Conservation (phyloP, 2,113 vertebrate species). For the Xyliphius kryptos region DNA sequence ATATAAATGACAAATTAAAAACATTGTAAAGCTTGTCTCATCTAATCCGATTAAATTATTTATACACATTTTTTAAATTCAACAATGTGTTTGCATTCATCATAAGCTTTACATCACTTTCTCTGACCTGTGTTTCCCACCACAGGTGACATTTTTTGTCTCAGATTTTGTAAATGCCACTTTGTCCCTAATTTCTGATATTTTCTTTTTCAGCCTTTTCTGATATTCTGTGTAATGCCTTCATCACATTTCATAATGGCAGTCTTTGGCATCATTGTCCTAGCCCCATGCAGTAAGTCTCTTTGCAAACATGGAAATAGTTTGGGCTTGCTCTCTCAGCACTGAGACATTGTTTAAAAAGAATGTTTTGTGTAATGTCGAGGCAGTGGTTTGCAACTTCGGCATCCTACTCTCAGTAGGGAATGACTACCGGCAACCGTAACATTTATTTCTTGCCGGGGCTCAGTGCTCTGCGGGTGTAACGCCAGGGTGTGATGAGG, state of each 20-base stretch:
- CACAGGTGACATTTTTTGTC: slow-evolving; percentile 52
- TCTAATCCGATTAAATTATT: no score
- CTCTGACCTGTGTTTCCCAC: slow-evolving; percentile 1
- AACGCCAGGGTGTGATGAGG: no score
- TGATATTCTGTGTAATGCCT: slow-evolving; percentile 46
- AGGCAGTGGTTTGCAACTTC: no score
- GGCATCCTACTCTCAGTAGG: no score
- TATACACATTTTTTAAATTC: no score
- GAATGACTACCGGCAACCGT: no score
- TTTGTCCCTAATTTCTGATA: slow-evolving; percentile 35
- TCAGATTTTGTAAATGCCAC: slow-evolving; percentile 44
- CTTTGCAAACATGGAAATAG: not conserved
- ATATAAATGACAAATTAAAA: not conserved
- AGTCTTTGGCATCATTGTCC: slow-evolving; percentile 40
- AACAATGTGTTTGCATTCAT: no score
- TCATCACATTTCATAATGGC: slow-evolving; percentile 46
- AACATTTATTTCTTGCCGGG: no score
- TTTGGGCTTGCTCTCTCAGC: slow-evolving; percentile 15
- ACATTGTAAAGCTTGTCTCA: not conserved
- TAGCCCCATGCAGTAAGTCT: slow-evolving; percentile 49
- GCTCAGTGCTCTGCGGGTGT: no score
- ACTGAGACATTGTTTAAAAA: no score
- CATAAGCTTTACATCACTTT: no score
- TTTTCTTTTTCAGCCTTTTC: slow-evolving; percentile 46
- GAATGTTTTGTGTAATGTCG: no score